Base-by-base conservation (phyloP, 2,797 vertebrate genomes). In the Phrynocephalus vlangalii region DNA sequence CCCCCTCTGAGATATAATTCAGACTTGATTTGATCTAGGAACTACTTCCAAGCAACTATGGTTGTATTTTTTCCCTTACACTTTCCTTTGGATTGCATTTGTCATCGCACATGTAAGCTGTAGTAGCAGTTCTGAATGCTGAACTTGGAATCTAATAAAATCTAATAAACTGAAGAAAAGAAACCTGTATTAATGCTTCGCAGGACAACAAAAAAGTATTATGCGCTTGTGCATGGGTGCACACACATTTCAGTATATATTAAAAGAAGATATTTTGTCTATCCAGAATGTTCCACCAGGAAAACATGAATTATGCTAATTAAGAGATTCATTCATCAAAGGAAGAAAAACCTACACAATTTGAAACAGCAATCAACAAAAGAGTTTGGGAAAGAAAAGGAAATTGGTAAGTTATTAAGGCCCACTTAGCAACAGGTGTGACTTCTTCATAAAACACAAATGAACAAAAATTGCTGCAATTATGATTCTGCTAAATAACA, bases 371-470 rank as follows among this genome's bases (percentile, higher is more conserved):
- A 92, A 91, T 88, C 56, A 94, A 91, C 89, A 94, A 88, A 82
- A 82, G 93, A 91, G 91, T 91, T 91, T 90, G 93, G 83, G 89
- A 91, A 80, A 90, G 88, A 91, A 93, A 92, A n/a, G 68, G 38
- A 94, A 84, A 90, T 81, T 70, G 73, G 70, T 44, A n/a, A 95
- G 88, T 91, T 91, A 94, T 91, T 93, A 89, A 91, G 92, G 86
- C 89, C 91, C 93, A 94, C 93, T 96, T 92, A 92, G 86, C 86
- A 96, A 92, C 94, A 96, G 95, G 95, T 96, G 95, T 94, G 94
- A 94, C 91, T 94, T 94, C 91, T 96, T 94, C 91, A 94, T 91
- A 94, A 93, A 93, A 76, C 86, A 83, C 18, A 90, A 95, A 86
- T 18, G 33, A 79, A 92, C 92, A 89, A 91, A 91, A 87, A 63